Evolutionary conservation across 2,113 vertebrate genomes (phyloP), one percentile per base, ranked within the genome.

Genomic region (Clarias gariepinus): DNA sequence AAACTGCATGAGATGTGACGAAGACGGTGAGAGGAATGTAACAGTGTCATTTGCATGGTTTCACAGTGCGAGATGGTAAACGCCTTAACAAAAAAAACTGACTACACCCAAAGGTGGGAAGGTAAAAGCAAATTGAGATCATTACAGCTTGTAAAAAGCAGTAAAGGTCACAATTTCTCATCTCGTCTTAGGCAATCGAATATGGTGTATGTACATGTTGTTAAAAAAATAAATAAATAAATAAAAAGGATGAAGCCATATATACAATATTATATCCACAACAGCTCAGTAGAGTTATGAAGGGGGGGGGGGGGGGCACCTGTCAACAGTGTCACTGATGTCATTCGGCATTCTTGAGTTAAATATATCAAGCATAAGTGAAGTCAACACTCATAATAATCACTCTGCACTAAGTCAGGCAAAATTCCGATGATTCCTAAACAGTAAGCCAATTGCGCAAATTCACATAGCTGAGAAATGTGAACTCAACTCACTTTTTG

Each of bases 361-460:
- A 28, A 52, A 76, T 55, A 55, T 15, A 33, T 60, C 58, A n/a
- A 63, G 52, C 28, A 63, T 47, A 47, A 47, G 7, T 76, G 66
- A 71, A 57, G 82, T 83, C 66, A 83, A 16, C 19, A 52, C 53
- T 3, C 23, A 4, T 36, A 28, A 78, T 4, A 18, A 47, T 85
- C 83, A 52, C 4, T 47, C 57, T 25, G 11, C 23, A 74, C 0
- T 5, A n/a, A 41, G 82, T 63, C 23, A 23, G 7, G 5, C 28
- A 28, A 63, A 85, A 85, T 85, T 85, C 58, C 60, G 76, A 30
- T 12, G 33, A 78, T 66, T 77, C 71, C 73, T 64, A 30, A 61
- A 61, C 11, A 61, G 25, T 84, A 66, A 66, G 36, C 19, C 33
- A 36, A 82, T 16, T 47, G 80, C 41, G 18, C 60, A 82, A 36